Evolutionary conservation across 2,888 invertebrate genomes (phyloP).

Genomic region (Caenorhabditis panamensis): DNA sequence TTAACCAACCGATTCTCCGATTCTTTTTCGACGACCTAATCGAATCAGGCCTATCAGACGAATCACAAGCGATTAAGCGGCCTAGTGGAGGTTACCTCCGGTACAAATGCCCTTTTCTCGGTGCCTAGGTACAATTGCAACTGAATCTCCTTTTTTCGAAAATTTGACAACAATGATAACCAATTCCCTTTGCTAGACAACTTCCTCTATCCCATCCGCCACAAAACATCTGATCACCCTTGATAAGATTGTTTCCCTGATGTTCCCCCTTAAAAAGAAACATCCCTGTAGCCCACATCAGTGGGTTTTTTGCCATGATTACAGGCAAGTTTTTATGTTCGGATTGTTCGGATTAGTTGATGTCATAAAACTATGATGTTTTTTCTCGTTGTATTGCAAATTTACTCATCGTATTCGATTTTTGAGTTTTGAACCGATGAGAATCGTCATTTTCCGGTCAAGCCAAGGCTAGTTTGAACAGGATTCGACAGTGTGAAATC

Average conservation of each 20-base stretch:
- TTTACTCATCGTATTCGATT: slow-evolving; percentile 13
- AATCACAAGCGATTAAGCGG: neutral
- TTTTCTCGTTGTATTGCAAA: slow-evolving; percentile 1
- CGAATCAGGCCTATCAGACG: slow-evolving; percentile 13
- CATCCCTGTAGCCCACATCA: neutral
- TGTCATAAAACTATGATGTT: slow-evolving; percentile 47
- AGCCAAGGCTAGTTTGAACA: no score
- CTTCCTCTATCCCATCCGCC: neutral
- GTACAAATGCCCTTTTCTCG: slow-evolving; percentile 7
- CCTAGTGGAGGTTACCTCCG: neutral
- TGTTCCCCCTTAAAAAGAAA: neutral
- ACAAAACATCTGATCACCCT: neutral
- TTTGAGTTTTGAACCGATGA: neutral
- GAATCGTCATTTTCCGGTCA: neutral
- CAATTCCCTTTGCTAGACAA: no score
- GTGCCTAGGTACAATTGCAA: no score
- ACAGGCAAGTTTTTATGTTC: slow-evolving; percentile 12
- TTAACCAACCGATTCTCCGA: slow-evolving; percentile 23
- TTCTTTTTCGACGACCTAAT: slow-evolving; percentile 18
- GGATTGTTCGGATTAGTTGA: slow-evolving; percentile 39
- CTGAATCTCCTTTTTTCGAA: no score
- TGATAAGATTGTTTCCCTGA: neutral
- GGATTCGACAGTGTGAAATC: no score
- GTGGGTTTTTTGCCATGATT: neutral
- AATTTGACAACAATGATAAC: no score